These are phyloP conservation scores for Vireo griseus DNA, from an alignment of 2,797 vertebrate species.

Conservation along the genomic window DNA sequence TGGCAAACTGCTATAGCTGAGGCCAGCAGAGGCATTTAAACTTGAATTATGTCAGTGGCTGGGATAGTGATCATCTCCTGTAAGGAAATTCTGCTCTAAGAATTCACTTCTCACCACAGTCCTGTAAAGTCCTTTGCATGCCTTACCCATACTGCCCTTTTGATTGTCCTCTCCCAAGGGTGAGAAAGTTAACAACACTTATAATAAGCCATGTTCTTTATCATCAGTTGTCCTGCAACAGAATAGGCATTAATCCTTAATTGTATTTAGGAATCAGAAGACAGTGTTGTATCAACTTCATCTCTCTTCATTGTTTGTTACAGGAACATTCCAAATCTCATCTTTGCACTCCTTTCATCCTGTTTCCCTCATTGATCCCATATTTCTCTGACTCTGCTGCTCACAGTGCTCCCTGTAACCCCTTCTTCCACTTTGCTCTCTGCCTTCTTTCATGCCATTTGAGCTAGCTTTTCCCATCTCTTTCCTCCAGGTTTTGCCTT, in stretches of 20 bases:
- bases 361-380: background rate
- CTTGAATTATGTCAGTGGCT: background rate
- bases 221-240: background rate
- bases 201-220: background rate
- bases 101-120: background rate
- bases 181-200: background rate
- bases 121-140: background rate
- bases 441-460: background rate
- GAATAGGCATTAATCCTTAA: background rate
- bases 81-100: background rate
- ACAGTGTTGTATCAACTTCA: background rate
- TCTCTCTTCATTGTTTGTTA: background rate
- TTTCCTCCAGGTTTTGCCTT: background rate
- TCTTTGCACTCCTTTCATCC: constrained; percentile 7
- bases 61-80: background rate
- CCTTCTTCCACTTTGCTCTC: background rate
- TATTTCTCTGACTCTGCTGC: background rate
- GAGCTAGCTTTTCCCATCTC: background rate
- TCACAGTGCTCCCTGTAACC: background rate
- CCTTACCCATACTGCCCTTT: background rate
- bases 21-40: background rate
- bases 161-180: background rate
- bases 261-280: background rate
- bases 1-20: background rate
- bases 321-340: background rate